Conservation (phyloP, 2,113 vertebrate species). For the Castor canadensis region DNA sequence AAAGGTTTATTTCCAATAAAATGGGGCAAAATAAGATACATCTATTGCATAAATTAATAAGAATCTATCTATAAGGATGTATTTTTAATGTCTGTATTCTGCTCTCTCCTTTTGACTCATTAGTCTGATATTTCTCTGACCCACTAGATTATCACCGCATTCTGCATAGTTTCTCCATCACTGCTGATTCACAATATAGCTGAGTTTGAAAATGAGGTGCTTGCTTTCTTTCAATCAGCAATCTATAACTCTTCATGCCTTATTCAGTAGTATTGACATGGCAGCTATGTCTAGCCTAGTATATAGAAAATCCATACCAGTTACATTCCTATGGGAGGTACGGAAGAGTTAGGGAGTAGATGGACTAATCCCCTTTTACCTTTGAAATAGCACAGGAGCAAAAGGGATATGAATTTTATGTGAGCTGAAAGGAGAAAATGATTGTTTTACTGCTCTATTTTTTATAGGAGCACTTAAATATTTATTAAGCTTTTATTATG, state of each 20-base stretch:
- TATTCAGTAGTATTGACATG: neutral
- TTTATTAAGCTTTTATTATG: neutral
- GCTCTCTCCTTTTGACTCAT: neutral
- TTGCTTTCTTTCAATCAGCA: neutral
- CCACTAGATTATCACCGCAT: neutral
- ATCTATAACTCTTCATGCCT: neutral
- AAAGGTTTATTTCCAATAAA: constrained; percentile 22
- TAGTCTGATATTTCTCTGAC: neutral
- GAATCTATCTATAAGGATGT: neutral
- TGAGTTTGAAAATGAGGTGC: neutral
- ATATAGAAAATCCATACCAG: neutral
- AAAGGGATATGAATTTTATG: neutral
- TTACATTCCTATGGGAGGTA: neutral
- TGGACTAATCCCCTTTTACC: neutral
- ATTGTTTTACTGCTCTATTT: neutral
- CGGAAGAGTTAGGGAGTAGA: neutral
- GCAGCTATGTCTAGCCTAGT: neutral
- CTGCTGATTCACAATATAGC: neutral
- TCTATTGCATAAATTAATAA: neutral
- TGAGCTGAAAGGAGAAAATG: neutral
- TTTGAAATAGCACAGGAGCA: neutral
- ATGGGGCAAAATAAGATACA: neutral
- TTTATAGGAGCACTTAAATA: constrained; percentile 28
- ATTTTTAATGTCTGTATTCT: neutral
- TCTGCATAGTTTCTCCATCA: neutral